phyloP scores from a whole-genome alignment of 2,797 vertebrate genomes.

The Mionectes olivaceus region DNA sequence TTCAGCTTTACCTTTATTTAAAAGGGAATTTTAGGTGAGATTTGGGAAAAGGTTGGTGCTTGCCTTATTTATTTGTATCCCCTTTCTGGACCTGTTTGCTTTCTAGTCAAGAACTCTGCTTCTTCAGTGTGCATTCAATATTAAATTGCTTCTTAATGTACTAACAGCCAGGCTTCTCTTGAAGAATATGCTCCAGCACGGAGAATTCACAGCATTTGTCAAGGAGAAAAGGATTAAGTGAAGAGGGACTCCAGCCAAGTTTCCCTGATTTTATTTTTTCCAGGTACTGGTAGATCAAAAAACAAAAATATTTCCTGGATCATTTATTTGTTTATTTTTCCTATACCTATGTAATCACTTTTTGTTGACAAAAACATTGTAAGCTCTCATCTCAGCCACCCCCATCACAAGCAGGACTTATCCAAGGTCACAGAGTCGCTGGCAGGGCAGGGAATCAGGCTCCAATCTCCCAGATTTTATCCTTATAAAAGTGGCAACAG shows the following conservation, averaged over 20 bases:
- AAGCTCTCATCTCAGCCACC: neutral
- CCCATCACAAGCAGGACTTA: neutral
- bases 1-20: neutral
- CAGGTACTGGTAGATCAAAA: conserved; percentile 20
- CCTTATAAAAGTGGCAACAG: neutral
- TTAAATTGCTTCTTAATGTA: conserved; percentile 60
- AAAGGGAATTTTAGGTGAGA: conserved; percentile 39
- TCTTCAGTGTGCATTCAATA: conserved; percentile 50
- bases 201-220: conserved; percentile 46
- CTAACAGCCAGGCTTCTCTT: conserved; percentile 44
- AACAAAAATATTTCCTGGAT: neutral
- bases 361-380: neutral
- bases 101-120: conserved; percentile 52
- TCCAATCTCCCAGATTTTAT: neutral
- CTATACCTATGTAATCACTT: neutral
- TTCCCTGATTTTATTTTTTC: neutral
- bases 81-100: conserved; percentile 23
- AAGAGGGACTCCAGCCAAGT: conserved; percentile 29
- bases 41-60: neutral
- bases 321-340: conserved; percentile 13
- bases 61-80: conserved; percentile 30
- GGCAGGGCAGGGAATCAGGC: neutral
- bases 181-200: conserved; percentile 42
- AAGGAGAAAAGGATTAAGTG: conserved; percentile 57
- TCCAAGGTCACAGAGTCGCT: neutral